Evolutionary conservation across 1,140 invertebrate genomes (phyloP).

Genomic region (Eciton burchellii): DNA sequence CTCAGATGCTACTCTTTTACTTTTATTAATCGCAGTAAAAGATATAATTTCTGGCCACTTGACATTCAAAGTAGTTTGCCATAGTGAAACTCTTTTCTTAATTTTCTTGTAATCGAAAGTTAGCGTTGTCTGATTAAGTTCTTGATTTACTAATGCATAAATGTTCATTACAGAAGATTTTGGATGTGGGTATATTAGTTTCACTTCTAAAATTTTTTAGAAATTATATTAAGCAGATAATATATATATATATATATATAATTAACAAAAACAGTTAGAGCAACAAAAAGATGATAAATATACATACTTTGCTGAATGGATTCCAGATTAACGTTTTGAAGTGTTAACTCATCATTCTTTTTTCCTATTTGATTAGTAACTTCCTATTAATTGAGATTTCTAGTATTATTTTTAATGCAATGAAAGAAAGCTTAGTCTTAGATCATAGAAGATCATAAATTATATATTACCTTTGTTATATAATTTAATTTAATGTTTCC

Average conservation of each 20-base stretch:
- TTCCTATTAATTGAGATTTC: slow-evolving; percentile 38
- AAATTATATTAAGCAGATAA: slow-evolving; percentile 11
- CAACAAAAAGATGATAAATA: no score
- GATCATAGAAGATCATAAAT: not conserved
- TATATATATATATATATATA: not conserved
- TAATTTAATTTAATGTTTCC: not conserved
- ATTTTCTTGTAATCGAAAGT: not conserved
- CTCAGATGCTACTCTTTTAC: slow-evolving; percentile 66
- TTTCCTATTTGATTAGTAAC: not conserved
- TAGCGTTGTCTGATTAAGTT: slow-evolving; percentile 59
- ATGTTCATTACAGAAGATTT: slow-evolving; percentile 56
- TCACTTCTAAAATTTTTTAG: slow-evolving; percentile 70
- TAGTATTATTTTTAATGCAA: not conserved
- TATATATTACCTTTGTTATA: slow-evolving; percentile 11
- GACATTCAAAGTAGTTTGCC: slow-evolving; percentile 69
- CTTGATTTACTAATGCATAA: slow-evolving; percentile 63
- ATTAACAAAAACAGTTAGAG: no score
- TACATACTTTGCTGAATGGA: slow-evolving; percentile 29
- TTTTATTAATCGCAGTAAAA: slow-evolving; percentile 66
- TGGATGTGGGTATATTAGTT: slow-evolving; percentile 65
- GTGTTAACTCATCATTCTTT: not conserved
- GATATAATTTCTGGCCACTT: slow-evolving; percentile 76
- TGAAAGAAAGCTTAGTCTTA: slow-evolving; percentile 6
- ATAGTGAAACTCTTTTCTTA: not conserved
- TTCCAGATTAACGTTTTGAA: not conserved